Evolutionary conservation across 2,888 invertebrate species (phyloP).

Genomic region (Melinaea marsaeus): DNA sequence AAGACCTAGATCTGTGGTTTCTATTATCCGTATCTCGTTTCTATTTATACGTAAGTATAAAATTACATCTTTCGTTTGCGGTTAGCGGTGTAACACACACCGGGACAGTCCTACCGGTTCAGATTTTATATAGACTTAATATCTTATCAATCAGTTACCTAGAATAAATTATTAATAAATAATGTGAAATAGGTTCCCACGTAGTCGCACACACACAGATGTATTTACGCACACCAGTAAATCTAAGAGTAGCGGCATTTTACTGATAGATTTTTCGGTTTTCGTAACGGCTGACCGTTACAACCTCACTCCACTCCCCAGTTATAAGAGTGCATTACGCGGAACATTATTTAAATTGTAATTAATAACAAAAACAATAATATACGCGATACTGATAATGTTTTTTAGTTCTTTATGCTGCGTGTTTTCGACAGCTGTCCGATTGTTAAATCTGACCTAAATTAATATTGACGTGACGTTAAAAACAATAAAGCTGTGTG

Average conservation of each 20-base stretch:
- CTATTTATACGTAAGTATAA: conserved; percentile 29
- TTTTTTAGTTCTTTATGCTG: conserved; percentile 47
- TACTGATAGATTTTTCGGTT: no score
- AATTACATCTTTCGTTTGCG: conserved; percentile 33
- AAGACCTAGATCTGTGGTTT: conserved; percentile 34
- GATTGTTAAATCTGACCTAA: conserved; percentile 54
- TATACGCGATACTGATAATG: conserved; percentile 28
- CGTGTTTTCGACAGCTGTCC: conserved; percentile 54
- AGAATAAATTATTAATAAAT: neutral
- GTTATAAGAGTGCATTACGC: conserved; percentile 49
- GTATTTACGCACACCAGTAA: no score
- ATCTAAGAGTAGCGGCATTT: no score
- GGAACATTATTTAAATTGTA: conserved; percentile 71
- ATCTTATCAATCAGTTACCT: no score
- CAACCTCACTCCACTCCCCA: conserved; percentile 14
- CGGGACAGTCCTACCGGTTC: neutral
- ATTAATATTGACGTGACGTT: conserved; percentile 75
- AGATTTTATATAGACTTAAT: neutral
- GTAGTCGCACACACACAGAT: conserved; percentile 36
- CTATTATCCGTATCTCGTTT: conserved; percentile 30
- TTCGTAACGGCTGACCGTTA: conserved; percentile 9
- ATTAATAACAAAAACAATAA: conserved; percentile 40
- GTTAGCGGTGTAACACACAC: conserved; percentile 22
- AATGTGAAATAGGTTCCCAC: conserved; percentile 56
- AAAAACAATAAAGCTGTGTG: conserved; percentile 65